Evolutionary conservation across 2,888 invertebrate species (phyloP), one percentile per base, ranked within the genome.

Genomic region (Nebria salina): DNA sequence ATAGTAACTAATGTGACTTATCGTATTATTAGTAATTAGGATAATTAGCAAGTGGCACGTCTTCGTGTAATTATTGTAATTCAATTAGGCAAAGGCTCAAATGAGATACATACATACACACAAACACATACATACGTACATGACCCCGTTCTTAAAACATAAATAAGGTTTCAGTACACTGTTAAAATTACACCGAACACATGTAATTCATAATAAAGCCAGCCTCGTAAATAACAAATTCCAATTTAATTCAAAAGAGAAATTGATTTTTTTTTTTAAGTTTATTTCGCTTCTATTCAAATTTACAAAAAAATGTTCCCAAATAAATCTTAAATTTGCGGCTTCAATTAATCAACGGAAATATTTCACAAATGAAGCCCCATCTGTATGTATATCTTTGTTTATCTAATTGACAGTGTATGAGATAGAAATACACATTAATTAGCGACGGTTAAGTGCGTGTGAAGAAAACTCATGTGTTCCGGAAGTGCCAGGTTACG

Each of bases 31-130:
- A 80, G 26, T 80, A 80, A 80, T 80, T 75, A 80, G 75, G 26
- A 43, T 80, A 80, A 80, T 80, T 80, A 80, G 75, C 80, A 75
- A 80, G 75, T 80, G 75, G 42, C 65, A 75, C 80, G 75, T 80
- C 80, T 75, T 70, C 54, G 54, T 54, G 66, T 80, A 80, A 80
- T 80, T 80, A 80, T 66, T n/a, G 72, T 80, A 80, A 80, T 80
- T 75, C 15, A 72, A 80, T 80, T 80, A 80, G 54, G 34, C 80
- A 65, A 64, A 80, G 80, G 80, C 72, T 80, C 80, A 80, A 80
- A 80, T 80, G 75, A 80, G 70, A 64, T 70, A 75, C 79, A 75
- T 75, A 75, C 75, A 75, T 68, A 25, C 13, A 6, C 5, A 68
- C 15, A 15, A n/a, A 11, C 13, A 54, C 54, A 8, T 8, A 54